Base-by-base conservation (phyloP, 2,888 invertebrate genomes). In the Drosophila tripunctata region DNA sequence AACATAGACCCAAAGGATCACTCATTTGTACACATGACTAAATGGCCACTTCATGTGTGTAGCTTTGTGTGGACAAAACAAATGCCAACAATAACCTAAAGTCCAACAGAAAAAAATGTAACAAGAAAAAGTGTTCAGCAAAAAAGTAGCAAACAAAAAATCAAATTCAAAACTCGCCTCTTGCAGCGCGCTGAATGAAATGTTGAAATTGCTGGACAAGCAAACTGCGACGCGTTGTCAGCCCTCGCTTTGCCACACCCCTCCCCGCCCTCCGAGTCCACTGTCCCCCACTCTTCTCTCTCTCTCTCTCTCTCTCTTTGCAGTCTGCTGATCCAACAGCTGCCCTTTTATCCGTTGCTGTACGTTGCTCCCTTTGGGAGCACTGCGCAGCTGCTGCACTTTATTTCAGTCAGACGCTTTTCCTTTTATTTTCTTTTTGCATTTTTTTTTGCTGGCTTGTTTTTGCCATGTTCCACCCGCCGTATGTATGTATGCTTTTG, bases 331-430 rank as follows among this genome's bases (percentile, higher is more conserved):
- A 54, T 15, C 62, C 47, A 60, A 41, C 51, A 38, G 54, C 69
- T 68, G 55, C 62, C 48, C 44, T 38, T 68, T 52, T 27, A 10
- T 27, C 27, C 10, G 27, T 45, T 40, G 14, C 51, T 31, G 30
- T 36, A 15, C 27, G 15, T 35, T 47, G 52, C 62, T 68, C 62
- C 70, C 75, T 31, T 47, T 66, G 71, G 64, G 51, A 67, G 27
- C n/a, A 14, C 67, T 60, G 74, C 67, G 84, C 84, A 84, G 84
- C 84, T 84, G 82, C 82, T 86, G 84, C 82, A 82, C 72, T 87
- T 82, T 87, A 82, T 82, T 86, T 84, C 78, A 86, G 84, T 67
- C 84, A 67, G 68, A 68, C 68, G 57, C 60, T 72, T 60, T 27
- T 10, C 27, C 27, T 45, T 65, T 45, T 35, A 54, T 19, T 12